Base-by-base conservation (phyloP, 2,888 invertebrate genomes). In the Habrosyne pyritoides region DNA sequence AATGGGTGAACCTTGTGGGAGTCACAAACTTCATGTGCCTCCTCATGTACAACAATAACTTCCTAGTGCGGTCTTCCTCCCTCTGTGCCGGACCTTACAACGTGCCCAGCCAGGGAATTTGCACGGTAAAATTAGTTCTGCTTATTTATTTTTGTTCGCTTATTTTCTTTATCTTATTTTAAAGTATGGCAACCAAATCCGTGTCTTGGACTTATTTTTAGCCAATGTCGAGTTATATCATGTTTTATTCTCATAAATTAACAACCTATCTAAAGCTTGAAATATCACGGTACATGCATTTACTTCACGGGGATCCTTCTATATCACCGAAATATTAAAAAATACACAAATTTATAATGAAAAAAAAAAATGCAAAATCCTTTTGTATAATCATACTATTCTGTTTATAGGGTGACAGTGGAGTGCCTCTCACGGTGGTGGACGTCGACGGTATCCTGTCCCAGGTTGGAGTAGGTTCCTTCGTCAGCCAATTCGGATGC, bases 1-100 rank as follows among this genome's bases (percentile, higher is more conserved):
- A 88, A 76, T 89, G 86, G 87, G 87, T 86, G 21, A 79, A 75
- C 60, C 71, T 88, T 7, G 42, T 14, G 0, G 89, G 86, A 0
- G 73, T 77, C 0, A 63, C 77, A n/a, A 75, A 76, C 59, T 61
- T 73, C 51, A 12, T 64, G 51, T 74, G 73, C 47, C 52, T 71
- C n/a, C 62, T 74, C 8, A 8, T 70, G 10, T 54, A 53, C 47
- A 75, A 73, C 57, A 67, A 66, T 53, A 75, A 71, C 59, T 65
- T 61, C 57, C 53, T 71, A 4, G 56, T 71, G 24, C 62, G 64
- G 21, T 47, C 77, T 12, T 81, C 86, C 10, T 84, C 85, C 53
- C 77, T 87, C 61, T 87, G 87, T 60, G 84, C 84, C 0, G 66
- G 69, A 0, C 69, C 66, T 4, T 84, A 77, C 73, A 85, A 86